A percentile compares a stretch with the other conserved stretches of the same genome.
Evolutionary conservation across 2,113 vertebrate genomes (phyloP).

Genomic region (Trichomycterus rosablanca): DNA sequence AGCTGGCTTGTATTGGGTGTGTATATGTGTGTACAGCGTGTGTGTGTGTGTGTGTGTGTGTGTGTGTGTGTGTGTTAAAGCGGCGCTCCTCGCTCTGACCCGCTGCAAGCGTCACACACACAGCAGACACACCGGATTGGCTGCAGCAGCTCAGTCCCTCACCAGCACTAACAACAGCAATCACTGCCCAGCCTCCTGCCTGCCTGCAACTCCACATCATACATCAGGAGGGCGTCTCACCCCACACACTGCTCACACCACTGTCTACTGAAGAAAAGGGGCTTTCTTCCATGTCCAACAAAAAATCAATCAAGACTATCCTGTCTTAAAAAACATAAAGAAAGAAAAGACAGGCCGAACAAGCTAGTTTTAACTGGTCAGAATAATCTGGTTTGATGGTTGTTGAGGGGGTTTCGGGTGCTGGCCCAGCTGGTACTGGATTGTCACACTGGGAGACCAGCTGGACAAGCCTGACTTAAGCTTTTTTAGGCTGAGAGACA

Average conservation of each 20-base stretch:
- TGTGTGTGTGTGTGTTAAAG: slow-evolving; percentile 75
- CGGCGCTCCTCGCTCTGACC: slow-evolving; percentile 73
- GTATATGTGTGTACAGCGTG: slow-evolving; percentile 73
- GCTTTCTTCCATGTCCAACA: neutral
- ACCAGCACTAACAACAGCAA: slow-evolving; percentile 62
- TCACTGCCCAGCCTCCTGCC: slow-evolving; percentile 38
- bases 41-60: slow-evolving; percentile 73
- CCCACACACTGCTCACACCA: slow-evolving; percentile 4
- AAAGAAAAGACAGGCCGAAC: neutral
- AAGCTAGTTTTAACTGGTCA: too few species aligned
- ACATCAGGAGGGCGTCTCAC: slow-evolving; percentile 79
- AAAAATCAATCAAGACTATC: too few species aligned
- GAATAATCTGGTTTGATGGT: too few species aligned
- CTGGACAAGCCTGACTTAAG: too few species aligned
- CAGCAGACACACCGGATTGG: slow-evolving; percentile 76
- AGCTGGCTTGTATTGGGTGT: slow-evolving; percentile 55
- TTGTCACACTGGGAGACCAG: too few species aligned
- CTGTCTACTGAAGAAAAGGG: slow-evolving; percentile 5
- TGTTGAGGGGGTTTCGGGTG: too few species aligned
- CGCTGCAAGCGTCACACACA: slow-evolving; percentile 79
- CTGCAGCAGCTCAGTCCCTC: slow-evolving; percentile 65
- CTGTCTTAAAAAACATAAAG: slow-evolving; percentile 1
- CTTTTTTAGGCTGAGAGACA: too few species aligned
- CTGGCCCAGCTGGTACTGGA: too few species aligned
- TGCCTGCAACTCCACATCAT: slow-evolving; percentile 72